Base-by-base conservation (phyloP, 2,113 vertebrate species). In the Panthera leo region DNA sequence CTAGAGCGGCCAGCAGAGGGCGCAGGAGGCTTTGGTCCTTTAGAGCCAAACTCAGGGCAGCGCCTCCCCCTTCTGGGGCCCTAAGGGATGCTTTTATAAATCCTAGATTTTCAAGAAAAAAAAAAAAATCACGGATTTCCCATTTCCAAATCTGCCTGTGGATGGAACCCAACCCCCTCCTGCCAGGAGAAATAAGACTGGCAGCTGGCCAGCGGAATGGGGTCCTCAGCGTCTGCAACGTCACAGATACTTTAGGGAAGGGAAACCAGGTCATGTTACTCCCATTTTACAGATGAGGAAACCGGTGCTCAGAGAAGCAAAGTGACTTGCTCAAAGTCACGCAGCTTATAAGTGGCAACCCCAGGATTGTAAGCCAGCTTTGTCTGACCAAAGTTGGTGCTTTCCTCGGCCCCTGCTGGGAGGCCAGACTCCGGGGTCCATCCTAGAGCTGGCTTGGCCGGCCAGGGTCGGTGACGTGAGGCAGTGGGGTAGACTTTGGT, bases 1-100 rank as follows among this genome's bases (percentile, higher is more conserved):
- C 4, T 11, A 78, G 21, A 55, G 68, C 15, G 71, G 51, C 94
- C 96, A 91, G 79, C 97, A 97, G 96, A 91, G 92, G 95, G 78
- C n/a, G 39, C 36, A 15, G 53, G 76, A 91, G 70, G 45, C 71
- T n/a, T 67, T 67, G 3, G 6, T 48, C 71, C 14, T 89, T 73
- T 9, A 25, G 51, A 42, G 31, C 82, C 51, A 71, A 48, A 84
- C 6, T 31, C 31, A 11, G 85, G 58, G 39, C 85, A 21, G 65
- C 34, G 45, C 79, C 14, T 15, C 78, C 21, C 34, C 2, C 95
- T 97, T 70, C 65, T 94, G 91, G 94, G 29, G 34, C 1, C 0
- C 6, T 48, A 8, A 11, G 36, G 29, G 51, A n/a, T 83, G 18
- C 71, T 61, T 89, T 92, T 85, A 73, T 83, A 31, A 84, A 39